Conservation (phyloP, 2,888 invertebrate species). For the Cyrtodaria siliqua region DNA sequence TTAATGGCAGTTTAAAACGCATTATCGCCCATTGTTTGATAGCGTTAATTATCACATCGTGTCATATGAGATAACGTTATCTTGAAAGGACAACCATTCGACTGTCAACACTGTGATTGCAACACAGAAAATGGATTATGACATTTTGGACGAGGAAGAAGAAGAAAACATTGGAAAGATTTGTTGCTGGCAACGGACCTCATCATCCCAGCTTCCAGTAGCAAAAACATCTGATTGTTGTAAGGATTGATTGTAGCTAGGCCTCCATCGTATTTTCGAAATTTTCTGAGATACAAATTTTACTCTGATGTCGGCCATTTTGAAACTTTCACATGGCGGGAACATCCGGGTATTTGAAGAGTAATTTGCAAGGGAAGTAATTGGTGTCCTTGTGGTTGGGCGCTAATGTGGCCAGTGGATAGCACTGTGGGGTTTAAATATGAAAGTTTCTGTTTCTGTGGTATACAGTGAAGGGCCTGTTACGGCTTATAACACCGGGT, state of each 20-base stretch:
- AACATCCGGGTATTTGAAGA: slow-evolving; percentile 16
- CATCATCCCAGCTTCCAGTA: slow-evolving; percentile 95
- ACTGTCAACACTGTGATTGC: too few relatives aligned
- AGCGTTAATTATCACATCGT: too few relatives aligned
- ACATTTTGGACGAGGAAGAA: slow-evolving; percentile 16
- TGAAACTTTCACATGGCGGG: slow-evolving; percentile 34
- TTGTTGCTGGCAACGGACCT: slow-evolving; percentile 82
- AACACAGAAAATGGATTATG: slow-evolving; percentile 7
- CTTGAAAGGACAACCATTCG: too few relatives aligned
- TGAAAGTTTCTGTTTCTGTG: too few relatives aligned
- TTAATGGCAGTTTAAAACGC: too few relatives aligned
- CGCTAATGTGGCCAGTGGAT: too few relatives aligned
- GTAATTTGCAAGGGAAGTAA: slow-evolving; percentile 1
- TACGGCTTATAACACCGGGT: too few relatives aligned
- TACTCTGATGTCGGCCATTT: slow-evolving; percentile 86
- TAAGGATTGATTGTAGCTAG: slow-evolving; percentile 88
- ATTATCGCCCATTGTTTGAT: too few relatives aligned
- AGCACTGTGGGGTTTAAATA: too few relatives aligned
- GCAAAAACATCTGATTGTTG: slow-evolving; percentile 92
- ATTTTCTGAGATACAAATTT: slow-evolving; percentile 95
- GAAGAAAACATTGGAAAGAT: slow-evolving; percentile 1
- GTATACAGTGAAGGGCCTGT: too few relatives aligned
- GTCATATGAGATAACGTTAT: too few relatives aligned
- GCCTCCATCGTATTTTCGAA: slow-evolving; percentile 94
- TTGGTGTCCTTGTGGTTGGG: not conserved